Conservation (phyloP, 1,140 invertebrate species). For the Belonocnema kinseyi region DNA sequence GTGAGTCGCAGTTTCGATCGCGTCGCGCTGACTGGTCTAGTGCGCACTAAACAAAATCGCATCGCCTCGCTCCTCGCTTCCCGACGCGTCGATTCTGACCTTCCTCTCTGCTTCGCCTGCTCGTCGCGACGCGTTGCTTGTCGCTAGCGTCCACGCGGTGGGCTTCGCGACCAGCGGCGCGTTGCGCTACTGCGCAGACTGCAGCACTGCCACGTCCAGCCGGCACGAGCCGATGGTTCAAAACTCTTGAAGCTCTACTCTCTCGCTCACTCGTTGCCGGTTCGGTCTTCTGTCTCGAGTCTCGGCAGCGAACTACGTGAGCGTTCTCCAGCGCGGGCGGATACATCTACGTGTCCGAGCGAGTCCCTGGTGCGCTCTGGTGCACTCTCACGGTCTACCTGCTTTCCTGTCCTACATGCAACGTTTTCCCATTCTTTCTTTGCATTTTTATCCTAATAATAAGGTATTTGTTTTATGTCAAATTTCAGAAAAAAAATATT, state of each 20-base stretch:
- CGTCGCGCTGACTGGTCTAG: conserved; percentile 2
- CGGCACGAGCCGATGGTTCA: too few species aligned
- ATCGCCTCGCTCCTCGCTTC: background rate
- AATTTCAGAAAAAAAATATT: background rate
- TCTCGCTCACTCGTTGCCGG: background rate
- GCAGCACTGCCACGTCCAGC: background rate
- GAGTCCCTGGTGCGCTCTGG: background rate
- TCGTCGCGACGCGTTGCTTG: conserved; percentile 16
- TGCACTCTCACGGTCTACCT: conserved; percentile 9
- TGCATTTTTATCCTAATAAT: background rate
- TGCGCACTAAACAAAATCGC: conserved; percentile 14
- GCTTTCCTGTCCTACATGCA: too few species aligned
- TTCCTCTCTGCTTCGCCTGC: conserved; percentile 15
- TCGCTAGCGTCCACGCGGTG: background rate
- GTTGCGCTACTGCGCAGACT: conserved; percentile 11
- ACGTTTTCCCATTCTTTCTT: background rate
- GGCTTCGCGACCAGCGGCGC: background rate
- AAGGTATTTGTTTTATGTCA: too few species aligned
- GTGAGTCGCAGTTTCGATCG: background rate
- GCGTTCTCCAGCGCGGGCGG: background rate
- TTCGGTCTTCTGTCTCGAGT: background rate
- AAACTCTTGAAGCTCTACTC: background rate
- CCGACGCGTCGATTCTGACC: conserved; percentile 1
- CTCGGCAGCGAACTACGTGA: background rate
- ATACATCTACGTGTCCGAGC: background rate